Percentiles rank a stretch among this genome's conserved stretches.
These are phyloP conservation scores for Lutjanus campechanus DNA, from an alignment of 2,797 vertebrate genomes.

Conservation along the genomic window DNA sequence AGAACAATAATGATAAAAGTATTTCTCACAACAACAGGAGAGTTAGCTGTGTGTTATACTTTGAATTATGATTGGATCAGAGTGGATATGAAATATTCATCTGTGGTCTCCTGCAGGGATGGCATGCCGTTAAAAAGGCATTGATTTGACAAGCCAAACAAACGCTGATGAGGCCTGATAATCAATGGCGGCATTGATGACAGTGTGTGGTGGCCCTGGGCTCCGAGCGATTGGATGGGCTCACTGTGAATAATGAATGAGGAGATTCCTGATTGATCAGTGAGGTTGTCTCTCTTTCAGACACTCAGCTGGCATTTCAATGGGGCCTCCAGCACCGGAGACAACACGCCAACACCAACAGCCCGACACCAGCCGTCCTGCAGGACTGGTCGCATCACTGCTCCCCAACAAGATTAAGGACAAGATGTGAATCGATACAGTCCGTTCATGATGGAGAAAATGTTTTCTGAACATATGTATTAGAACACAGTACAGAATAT, in stretches of 20 bases:
- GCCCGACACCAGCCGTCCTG: constrained; percentile 4
- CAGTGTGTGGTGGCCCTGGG: constrained; percentile 80
- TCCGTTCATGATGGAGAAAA: constrained; percentile 11
- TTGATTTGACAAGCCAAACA: constrained; percentile 87
- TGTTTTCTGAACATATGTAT: constrained; percentile 24
- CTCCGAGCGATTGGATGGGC: constrained; percentile 78
- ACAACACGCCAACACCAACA: constrained; percentile 41
- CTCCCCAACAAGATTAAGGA: constrained; percentile 45
- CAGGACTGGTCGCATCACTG: constrained; percentile 30
- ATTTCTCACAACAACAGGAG: constrained; percentile 53
- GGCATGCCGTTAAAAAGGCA: constrained; percentile 80
- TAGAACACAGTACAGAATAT: not conserved
- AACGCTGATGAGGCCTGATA: constrained; percentile 85
- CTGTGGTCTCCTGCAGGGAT: constrained; percentile 77
- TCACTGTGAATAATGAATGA: constrained; percentile 86
- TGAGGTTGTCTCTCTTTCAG: constrained; percentile 75
- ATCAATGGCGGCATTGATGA: constrained; percentile 86
- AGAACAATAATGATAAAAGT: constrained; percentile 39
- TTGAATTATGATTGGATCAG: constrained; percentile 77
- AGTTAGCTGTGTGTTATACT: constrained; percentile 28
- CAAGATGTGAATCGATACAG: constrained; percentile 29
- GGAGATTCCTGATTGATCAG: constrained; percentile 84
- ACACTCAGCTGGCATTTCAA: constrained; percentile 81
- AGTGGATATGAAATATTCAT: constrained; percentile 84
- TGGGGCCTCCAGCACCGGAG: constrained; percentile 49